Evolutionary conservation across 2,888 invertebrate species (phyloP).

Genomic region (Drosophila imparisetae): DNA sequence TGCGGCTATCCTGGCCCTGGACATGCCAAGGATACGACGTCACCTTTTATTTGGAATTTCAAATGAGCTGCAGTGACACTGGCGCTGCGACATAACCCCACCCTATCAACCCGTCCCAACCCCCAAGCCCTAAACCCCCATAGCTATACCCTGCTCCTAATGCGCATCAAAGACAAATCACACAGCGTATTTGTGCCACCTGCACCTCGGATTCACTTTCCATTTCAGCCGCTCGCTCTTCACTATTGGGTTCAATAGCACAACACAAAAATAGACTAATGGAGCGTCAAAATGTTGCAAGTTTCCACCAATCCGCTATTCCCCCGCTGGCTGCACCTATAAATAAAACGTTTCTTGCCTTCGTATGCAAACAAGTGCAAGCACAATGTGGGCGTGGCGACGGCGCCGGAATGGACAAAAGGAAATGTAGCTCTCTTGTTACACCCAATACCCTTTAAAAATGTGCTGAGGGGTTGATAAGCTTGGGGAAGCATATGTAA

Average conservation of each 20-base stretch:
- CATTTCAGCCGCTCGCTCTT: slow-evolving; percentile 32
- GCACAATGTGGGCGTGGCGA: slow-evolving; percentile 35
- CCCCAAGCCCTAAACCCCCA: not conserved
- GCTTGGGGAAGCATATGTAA: not conserved
- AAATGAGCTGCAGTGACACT: slow-evolving; percentile 60
- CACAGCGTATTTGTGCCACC: slow-evolving; percentile 19
- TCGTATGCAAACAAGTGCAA: slow-evolving; percentile 76
- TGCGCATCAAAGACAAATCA: slow-evolving; percentile 30
- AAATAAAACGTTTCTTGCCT: slow-evolving; percentile 63
- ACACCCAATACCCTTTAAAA: slow-evolving; percentile 1
- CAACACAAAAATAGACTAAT: slow-evolving; percentile 72
- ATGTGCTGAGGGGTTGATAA: not conserved
- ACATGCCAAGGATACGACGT: slow-evolving; percentile 59
- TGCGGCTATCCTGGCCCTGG: slow-evolving; percentile 55
- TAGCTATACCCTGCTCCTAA: slow-evolving; percentile 2
- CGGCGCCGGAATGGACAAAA: slow-evolving; percentile 54
- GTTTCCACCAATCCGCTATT: not conserved
- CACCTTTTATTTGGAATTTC: slow-evolving; percentile 56
- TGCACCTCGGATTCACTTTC: slow-evolving; percentile 45
- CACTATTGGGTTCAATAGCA: slow-evolving; percentile 74
- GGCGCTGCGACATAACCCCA: slow-evolving; percentile 19
- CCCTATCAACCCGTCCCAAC: too few species aligned
- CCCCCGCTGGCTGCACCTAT: slow-evolving; percentile 38
- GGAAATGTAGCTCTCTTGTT: slow-evolving; percentile 43
- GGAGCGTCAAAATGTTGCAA: slow-evolving; percentile 41